Base-by-base conservation (phyloP, 1,140 invertebrate genomes). In the Hycleus phaleratus region DNA sequence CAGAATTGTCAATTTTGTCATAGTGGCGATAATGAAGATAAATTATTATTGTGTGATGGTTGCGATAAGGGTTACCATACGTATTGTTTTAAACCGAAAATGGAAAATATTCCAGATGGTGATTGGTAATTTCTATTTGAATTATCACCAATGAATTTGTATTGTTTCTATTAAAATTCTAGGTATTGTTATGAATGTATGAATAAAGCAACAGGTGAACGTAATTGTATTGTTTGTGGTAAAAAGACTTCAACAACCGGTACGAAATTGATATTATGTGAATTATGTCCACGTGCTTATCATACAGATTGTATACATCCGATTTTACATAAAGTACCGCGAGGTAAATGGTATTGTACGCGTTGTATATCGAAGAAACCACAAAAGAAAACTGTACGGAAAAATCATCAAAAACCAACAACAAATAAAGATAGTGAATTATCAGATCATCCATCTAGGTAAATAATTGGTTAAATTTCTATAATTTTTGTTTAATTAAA, bases 61-160 rank as follows among this genome's bases (percentile, higher is more conserved):
- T 98, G 95, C 80, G 95, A 98, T 78, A 92, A 93, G 75, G 95
- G 95, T 47, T 97, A 97, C 75, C 95, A 97, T 79, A 97, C 93
- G 45, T 97, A 97, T 73, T 98, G 95, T 79, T 97, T 98, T 79
- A 94, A 93, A 78, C 95, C 95, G 63, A 88, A 92, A 77, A 93
- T 98, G 89, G 91, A 94, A 56, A 89, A 87, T 68, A 96, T 91
- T 77, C 95, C 95, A 40, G 93, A 97, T 69, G 95, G 95, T 58
- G 94, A 98, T 74, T 98, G 95, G 95, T 97, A 71, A 9, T 9
- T 48, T 26, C 26, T 38, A 32, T 44, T 44, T 4, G 2, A 44
- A 6, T 44, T 4, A 12, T 18, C 18, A 18, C 18, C 18, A 18
- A 18, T 18, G 18, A 18, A 1, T 18, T 18, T 2, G 18, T 18